Conservation (phyloP, 1,140 invertebrate genomes). For the Caenorhabditis briggsae region DNA sequence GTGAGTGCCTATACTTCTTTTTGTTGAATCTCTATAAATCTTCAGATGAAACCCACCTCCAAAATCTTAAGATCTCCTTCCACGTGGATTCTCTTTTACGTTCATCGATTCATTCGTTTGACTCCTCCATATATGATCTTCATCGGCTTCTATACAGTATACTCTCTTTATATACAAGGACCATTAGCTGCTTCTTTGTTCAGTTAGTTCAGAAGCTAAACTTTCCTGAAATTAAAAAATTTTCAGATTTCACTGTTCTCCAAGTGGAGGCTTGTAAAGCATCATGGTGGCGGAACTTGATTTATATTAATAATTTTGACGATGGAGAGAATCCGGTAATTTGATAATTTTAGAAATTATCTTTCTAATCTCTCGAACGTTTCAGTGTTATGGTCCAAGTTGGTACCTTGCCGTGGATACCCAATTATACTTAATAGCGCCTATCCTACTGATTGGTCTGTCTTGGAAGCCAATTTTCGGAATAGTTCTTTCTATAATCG, state of each 20-base stretch:
- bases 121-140: constrained; percentile 65
- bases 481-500: not conserved
- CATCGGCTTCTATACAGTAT: constrained; percentile 72
- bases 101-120: constrained; percentile 63
- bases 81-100: constrained; percentile 64
- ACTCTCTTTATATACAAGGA: constrained; percentile 70
- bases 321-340: constrained; percentile 54
- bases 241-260: constrained; percentile 65
- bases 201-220: constrained; percentile 65
- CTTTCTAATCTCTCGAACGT: constrained; percentile 78
- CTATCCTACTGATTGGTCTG: constrained; percentile 54
- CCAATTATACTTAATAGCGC: constrained; percentile 78
- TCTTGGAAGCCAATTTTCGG: constrained; percentile 36
- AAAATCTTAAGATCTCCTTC: constrained; percentile 45
- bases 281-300: constrained; percentile 80
- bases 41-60: not conserved
- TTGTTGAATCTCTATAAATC: not conserved
- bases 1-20: not conserved
- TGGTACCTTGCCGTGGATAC: constrained; percentile 80
- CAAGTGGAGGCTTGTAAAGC: constrained; percentile 73
- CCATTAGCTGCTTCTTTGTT: constrained; percentile 54
- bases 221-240: not conserved
- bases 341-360: not conserved
- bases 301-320: constrained; percentile 79
- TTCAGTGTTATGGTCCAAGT: constrained; percentile 67